These are phyloP conservation scores for Ochropacha duplaris DNA, from an alignment of 2,888 invertebrate species.

Conservation along the genomic window DNA sequence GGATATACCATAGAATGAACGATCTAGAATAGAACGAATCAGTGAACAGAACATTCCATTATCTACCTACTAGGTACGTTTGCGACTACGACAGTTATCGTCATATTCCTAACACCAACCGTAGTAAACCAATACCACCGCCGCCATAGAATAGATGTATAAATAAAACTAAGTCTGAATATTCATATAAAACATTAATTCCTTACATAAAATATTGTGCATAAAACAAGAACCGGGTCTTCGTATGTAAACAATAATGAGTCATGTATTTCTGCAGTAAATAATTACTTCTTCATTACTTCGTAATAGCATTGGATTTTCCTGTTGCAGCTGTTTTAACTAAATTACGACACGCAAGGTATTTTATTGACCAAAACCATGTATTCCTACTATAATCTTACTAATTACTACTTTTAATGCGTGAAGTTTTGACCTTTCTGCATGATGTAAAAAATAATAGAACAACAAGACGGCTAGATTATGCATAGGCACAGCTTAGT, in stretches of 20 bases:
- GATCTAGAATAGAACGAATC: no score
- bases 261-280: constrained; percentile 37
- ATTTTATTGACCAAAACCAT: not conserved
- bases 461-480: no score
- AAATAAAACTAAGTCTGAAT: constrained; percentile 47
- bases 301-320: constrained; percentile 44
- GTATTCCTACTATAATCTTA: no score
- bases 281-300: constrained; percentile 15
- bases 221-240: constrained; percentile 53
- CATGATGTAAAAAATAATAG: no score
- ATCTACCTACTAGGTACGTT: no score
- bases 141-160: constrained; percentile 16
- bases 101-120: not conserved
- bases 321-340: constrained; percentile 34
- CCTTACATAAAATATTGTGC: constrained; percentile 34
- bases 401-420: no score
- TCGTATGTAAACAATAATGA: constrained; percentile 56
- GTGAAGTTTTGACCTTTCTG: no score
- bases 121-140: no score
- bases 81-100: not conserved
- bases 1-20: no score
- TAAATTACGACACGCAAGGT: not conserved
- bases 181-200: constrained; percentile 12
- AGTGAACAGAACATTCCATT: no score
- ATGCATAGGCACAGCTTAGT: no score